Base-by-base conservation (phyloP, 1,140 invertebrate species). In the Cepaea nemoralis region DNA sequence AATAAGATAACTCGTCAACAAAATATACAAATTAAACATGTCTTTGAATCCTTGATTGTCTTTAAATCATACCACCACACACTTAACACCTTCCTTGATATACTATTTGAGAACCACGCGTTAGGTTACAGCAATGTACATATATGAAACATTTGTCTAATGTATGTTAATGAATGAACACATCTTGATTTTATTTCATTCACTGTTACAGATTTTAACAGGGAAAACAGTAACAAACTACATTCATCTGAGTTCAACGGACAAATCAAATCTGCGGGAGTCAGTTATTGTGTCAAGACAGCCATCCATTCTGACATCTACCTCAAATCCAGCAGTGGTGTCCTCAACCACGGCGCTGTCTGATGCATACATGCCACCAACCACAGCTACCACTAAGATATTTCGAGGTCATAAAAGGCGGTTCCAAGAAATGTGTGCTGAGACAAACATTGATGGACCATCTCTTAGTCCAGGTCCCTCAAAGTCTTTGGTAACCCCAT, bases 331-430 rank as follows among this genome's bases (percentile, higher is more conserved):
- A 24, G 24, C 71, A 74, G 31, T 55, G n/a, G 19, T 8, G 31
- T 75, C 73, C 27, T 75, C 73, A 50, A 6, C 19, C 2, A 40
- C 37, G 40, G 69, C 24, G 10, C 0, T 33, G 48, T 31, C 45
- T n/a, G 50, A 16, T 75, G 27, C 31, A 75, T 48, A n/a, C 50
- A 3, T 31, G 14, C 31, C 42, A 19, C 19, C 45, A 50, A 73
- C 12, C 70, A 48, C 27, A 75, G 27, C 24, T 19, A 37, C 75
- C 12, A 31, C 66, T 0, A 80, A 80, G 39, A 80, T 80, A 80
- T 80, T 80, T 59, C 22, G 55, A 10, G 78, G 78, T 33, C 78
- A 80, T 35, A 80, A 80, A 59, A 48, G 78, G 27, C 70, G 78
- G 42, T 67, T 80, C 39, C 42, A 80, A 35, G 78, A 80, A 73